Conservation (phyloP, 2,888 invertebrate genomes). For the Zhuqinia jingwanae region DNA sequence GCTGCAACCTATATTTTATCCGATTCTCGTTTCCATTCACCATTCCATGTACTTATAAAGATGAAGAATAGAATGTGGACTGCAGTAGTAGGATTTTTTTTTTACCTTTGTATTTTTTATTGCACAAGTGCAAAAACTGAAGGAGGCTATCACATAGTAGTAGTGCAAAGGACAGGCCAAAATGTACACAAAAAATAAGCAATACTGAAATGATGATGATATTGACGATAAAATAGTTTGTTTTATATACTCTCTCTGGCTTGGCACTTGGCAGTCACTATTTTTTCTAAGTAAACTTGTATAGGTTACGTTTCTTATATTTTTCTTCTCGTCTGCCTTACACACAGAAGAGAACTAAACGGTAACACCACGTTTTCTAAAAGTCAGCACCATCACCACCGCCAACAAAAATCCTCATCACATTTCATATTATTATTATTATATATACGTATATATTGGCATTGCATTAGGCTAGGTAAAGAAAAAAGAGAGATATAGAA, state of each 20-base stretch:
- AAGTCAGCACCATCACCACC: constrained; percentile 21
- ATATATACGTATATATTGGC: neutral
- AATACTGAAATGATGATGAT: constrained; percentile 10
- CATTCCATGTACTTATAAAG: neutral
- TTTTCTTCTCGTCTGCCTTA: constrained; percentile 47
- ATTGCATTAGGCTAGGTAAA: constrained; percentile 24
- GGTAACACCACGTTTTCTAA: constrained; percentile 34
- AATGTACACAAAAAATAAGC: neutral
- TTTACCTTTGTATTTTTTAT: constrained; percentile 19
- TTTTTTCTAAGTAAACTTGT: neutral
- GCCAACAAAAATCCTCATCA: neutral
- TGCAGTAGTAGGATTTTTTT: too few relatives aligned
- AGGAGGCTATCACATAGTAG: constrained; percentile 27
- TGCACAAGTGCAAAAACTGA: constrained; percentile 40
- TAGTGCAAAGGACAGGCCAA: constrained; percentile 37
- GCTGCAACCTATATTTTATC: neutral
- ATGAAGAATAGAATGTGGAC: too few relatives aligned
- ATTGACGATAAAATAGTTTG: constrained; percentile 32
- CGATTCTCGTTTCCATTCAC: neutral
- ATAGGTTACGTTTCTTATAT: constrained; percentile 4
- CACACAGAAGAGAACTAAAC: constrained; percentile 34
- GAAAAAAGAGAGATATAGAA: neutral
- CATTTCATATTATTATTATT: too few relatives aligned
- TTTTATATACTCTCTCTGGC: neutral
- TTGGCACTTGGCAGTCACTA: too few relatives aligned